phyloP scores from a whole-genome alignment of 2,113 vertebrate species.

The Anolis sagrei region DNA sequence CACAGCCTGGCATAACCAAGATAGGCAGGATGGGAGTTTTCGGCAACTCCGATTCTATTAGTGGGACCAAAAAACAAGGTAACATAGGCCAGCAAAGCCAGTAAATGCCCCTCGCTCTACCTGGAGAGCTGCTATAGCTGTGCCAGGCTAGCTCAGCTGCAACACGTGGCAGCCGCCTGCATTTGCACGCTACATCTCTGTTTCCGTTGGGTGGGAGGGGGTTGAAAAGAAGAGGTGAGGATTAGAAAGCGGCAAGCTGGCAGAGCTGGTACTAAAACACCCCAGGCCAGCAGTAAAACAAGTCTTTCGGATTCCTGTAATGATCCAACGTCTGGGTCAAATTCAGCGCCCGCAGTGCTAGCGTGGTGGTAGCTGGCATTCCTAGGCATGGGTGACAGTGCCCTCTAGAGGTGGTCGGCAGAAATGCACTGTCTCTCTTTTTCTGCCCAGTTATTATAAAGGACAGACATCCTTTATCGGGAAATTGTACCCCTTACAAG shows the following conservation, averaged over 20 bases:
- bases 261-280: neutral
- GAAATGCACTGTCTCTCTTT: neutral
- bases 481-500: too few species aligned
- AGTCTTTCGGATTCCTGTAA: neutral
- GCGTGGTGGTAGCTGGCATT: neutral
- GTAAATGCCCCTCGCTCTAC: neutral
- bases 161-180: too few species aligned
- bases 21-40: neutral
- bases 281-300: neutral
- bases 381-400: neutral
- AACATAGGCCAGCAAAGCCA: neutral
- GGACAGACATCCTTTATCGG: too few species aligned
- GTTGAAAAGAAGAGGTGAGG: too few species aligned
- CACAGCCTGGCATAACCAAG: too few species aligned
- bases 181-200: too few species aligned
- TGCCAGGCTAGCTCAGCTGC: neutral
- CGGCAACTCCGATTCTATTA: neutral
- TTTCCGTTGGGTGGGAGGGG: too few species aligned
- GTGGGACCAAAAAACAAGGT: neutral
- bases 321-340: neutral
- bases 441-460: too few species aligned
- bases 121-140: neutral
- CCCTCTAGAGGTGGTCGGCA: slow-evolving; percentile 3
- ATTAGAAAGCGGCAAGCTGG: too few species aligned
- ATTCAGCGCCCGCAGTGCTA: neutral